phyloP scores from a whole-genome alignment of 2,113 vertebrate genomes.

The Rhineura floridana region DNA sequence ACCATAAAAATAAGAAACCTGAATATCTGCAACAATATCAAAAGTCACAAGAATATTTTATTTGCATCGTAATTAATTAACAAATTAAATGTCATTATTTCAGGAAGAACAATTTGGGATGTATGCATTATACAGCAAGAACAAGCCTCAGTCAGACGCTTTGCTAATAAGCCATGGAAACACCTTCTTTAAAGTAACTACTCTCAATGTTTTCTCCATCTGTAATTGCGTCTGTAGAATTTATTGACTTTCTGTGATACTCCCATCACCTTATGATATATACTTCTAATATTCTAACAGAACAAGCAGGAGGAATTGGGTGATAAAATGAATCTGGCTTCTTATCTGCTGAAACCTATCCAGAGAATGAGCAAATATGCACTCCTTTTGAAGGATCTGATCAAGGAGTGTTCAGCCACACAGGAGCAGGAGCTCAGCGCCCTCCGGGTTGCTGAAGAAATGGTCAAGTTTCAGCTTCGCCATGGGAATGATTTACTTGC shows the following conservation, averaged over 20 bases:
- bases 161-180: slow-evolving; percentile 84
- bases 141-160: slow-evolving; percentile 84
- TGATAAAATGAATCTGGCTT: slow-evolving; percentile 71
- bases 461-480: slow-evolving; percentile 70
- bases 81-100: neutral
- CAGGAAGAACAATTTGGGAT: slow-evolving; percentile 87
- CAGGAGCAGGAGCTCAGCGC: slow-evolving; percentile 51
- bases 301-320: slow-evolving; percentile 64
- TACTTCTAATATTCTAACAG: slow-evolving; percentile 38
- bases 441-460: slow-evolving; percentile 50
- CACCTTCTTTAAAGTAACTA: slow-evolving; percentile 85
- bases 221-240: neutral
- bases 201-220: neutral
- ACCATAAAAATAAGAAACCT: neutral
- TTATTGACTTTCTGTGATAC: neutral
- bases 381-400: slow-evolving; percentile 67
- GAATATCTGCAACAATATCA: neutral
- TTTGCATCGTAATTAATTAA: neutral
- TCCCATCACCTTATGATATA: neutral
- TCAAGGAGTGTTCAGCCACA: slow-evolving; percentile 50
- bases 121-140: slow-evolving; percentile 90
- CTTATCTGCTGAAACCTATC: slow-evolving; percentile 70
- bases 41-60: neutral
- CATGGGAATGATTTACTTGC: slow-evolving; percentile 70
- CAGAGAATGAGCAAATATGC: slow-evolving; percentile 70